These are phyloP conservation scores for Epistrophe grossulariae DNA, from an alignment of 2,888 invertebrate species.

Conservation along the genomic window DNA sequence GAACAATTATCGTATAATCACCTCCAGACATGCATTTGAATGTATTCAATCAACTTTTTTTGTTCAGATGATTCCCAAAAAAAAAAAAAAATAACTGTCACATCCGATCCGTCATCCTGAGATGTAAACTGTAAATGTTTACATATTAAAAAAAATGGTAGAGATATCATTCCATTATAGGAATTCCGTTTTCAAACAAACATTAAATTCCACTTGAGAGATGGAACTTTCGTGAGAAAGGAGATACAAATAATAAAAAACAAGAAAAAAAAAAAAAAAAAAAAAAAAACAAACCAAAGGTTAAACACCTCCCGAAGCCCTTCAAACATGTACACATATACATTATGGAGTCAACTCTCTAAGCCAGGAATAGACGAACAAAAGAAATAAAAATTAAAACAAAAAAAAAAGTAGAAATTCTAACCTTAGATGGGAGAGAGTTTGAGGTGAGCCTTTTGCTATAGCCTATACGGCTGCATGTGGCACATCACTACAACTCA, in stretches of 20 bases:
- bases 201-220: constrained; percentile 51
- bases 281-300: constrained; percentile 60
- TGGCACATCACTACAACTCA: constrained; percentile 41
- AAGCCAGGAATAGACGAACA: constrained; percentile 68
- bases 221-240: constrained; percentile 50
- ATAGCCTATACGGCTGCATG: neutral
- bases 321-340: constrained; percentile 60
- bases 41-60: neutral
- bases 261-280: constrained; percentile 33
- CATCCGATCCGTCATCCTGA: neutral
- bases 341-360: constrained; percentile 40
- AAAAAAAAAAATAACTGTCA: neutral
- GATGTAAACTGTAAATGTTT: neutral
- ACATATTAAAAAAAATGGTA: neutral
- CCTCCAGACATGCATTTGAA: neutral
- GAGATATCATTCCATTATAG: neutral
- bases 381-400: constrained; percentile 47
- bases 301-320: constrained; percentile 75
- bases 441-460: constrained; percentile 68
- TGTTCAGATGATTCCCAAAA: neutral
- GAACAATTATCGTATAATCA: neutral
- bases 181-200: constrained; percentile 66
- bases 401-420: constrained; percentile 57
- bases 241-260: constrained; percentile 30
- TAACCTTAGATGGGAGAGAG: constrained; percentile 70